Conservation (phyloP, 1,140 invertebrate species). For the Manduca sexta region DNA sequence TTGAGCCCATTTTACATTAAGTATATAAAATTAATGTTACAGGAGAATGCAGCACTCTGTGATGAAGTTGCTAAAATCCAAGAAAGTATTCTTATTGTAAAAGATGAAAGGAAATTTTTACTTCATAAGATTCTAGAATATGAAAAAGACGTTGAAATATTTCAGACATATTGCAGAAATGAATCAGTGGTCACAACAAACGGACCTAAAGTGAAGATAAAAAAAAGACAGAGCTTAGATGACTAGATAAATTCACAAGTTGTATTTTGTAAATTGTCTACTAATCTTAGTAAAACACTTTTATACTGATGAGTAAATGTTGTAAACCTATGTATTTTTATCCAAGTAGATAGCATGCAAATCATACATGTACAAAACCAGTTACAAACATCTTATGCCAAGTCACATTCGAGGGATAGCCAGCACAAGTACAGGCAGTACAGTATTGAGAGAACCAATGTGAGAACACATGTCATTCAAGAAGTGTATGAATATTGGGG, state of each 20-base stretch:
- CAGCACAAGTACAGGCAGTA: too few species aligned
- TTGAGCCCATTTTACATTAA: too few species aligned
- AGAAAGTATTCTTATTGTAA: constrained; percentile 81
- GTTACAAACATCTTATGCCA: too few species aligned
- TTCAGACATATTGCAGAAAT: constrained; percentile 34
- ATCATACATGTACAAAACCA: too few species aligned
- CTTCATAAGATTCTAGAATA: constrained; percentile 78
- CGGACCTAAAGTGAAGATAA: constrained; percentile 49
- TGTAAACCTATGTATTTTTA: too few species aligned
- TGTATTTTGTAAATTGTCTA: neutral
- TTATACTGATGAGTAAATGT: too few species aligned
- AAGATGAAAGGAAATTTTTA: constrained; percentile 84
- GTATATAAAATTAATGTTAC: too few species aligned
- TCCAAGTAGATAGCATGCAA: too few species aligned
- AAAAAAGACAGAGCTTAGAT: constrained; percentile 51
- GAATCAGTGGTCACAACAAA: constrained; percentile 33
- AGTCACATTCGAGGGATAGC: too few species aligned
- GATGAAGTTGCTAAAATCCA: constrained; percentile 86
- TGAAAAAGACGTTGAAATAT: constrained; percentile 74
- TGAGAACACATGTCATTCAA: too few species aligned
- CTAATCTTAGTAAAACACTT: neutral
- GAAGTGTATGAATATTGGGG: too few species aligned
- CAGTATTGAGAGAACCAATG: too few species aligned
- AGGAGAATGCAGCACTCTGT: constrained; percentile 88
- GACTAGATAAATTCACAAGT: constrained; percentile 27